Evolutionary conservation across 2,797 vertebrate genomes (phyloP), one percentile per base, ranked within the genome.

Genomic region (Hippopotamyrus pictus): DNA sequence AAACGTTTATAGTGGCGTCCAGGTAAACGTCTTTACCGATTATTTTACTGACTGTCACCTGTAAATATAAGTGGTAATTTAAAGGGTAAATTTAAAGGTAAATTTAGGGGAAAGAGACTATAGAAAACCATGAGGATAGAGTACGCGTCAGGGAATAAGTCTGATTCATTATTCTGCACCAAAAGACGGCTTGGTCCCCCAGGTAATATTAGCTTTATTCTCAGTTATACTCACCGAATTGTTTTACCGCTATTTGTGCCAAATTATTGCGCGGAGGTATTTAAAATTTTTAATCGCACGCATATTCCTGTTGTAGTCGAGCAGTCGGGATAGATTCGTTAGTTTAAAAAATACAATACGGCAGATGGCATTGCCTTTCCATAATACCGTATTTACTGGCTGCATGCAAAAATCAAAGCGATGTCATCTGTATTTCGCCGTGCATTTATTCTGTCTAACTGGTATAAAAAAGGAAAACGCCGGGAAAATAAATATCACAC

Each of bases 141-240:
- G 48, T 48, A 48, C 22, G 9, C 46, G 44, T 84, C 48, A 14
- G 82, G 41, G 48, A 48, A 29, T 46, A 51, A 84, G 48, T 51
- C 57, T 46, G 89, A 89, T 33, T 87, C 29, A 88, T 48, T 65
- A 87, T 37, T 46, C 37, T 87, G 89, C 89, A 54, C 83, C 89
- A 88, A 37, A 46, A 54, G 29, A 22, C 48, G 48, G 29, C 37
- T 85, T 57, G 76, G 46, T 73, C 48, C 29, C 25, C 57, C 86
- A 48, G 88, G 37, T 89, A 88, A 90, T 22, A 90, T 87, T 90
- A 53, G 65, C 85, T 33, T 50, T 51, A 8, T 57, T 48, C n/a
- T 7, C 51, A 57, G 17, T 82, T 82, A 11, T n/a, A 41, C 37
- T 79, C 7, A 9, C 19, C 33, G 29, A n/a, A 46, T 82, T 82